phyloP scores from a whole-genome alignment of 2,113 vertebrate species.

The Ursus arctos region DNA sequence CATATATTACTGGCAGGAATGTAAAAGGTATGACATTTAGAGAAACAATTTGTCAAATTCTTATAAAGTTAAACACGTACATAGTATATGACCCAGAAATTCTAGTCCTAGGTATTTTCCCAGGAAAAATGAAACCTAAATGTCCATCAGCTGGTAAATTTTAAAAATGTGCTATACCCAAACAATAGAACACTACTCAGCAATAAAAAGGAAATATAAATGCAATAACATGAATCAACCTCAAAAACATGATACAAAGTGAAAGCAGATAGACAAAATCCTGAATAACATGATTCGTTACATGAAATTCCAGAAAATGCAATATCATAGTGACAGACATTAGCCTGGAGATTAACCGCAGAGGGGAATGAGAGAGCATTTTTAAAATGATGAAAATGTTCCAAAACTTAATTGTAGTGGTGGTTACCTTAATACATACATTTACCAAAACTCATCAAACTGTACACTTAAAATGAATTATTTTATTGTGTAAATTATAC shows the following conservation, averaged over 20 bases:
- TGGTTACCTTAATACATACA: not conserved
- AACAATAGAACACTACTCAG: not conserved
- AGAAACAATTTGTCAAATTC: not conserved
- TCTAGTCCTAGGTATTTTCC: not conserved
- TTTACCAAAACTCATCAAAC: not conserved
- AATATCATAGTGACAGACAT: not conserved
- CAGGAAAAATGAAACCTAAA: not conserved
- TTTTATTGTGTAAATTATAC: not conserved
- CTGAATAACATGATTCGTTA: not conserved
- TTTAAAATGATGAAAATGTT: not conserved
- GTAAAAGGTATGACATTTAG: not conserved
- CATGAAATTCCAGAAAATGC: not conserved
- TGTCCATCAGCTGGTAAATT: not conserved
- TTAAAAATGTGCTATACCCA: not conserved
- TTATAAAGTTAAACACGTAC: slow-evolving; percentile 3
- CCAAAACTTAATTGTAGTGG: not conserved
- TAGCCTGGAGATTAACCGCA: not conserved
- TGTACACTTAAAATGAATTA: not conserved
- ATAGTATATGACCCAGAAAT: slow-evolving; percentile 5
- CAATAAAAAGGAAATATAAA: slow-evolving; percentile 22
- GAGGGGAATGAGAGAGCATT: not conserved
- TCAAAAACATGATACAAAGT: slow-evolving; percentile 2
- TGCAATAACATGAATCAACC: not conserved
- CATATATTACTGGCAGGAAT: not conserved
- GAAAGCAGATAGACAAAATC: not conserved